Evolutionary conservation across 2,888 invertebrate species (phyloP).

Genomic region (Rapana venosa): DNA sequence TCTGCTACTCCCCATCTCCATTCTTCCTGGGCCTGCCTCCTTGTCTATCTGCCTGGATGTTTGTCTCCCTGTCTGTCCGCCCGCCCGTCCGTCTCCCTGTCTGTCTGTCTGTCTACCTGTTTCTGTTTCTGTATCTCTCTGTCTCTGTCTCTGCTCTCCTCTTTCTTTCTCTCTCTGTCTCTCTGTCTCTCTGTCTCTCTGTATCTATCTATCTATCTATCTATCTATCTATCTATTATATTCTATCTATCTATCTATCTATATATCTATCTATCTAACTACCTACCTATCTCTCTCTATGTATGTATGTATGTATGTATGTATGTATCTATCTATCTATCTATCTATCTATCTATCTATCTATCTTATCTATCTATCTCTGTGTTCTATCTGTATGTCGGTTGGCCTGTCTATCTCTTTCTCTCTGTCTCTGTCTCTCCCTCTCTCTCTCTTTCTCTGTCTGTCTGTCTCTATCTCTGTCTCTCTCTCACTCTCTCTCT

Average conservation of each 20-base stretch:
- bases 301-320: neutral
- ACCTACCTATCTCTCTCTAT: neutral
- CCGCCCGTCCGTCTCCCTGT: too few species aligned
- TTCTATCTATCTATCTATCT: slow-evolving; percentile 23
- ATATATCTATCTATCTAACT: slow-evolving; percentile 19
- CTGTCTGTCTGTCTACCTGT: neutral
- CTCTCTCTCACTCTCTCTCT: slow-evolving; percentile 30
- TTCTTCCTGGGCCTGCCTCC: too few species aligned
- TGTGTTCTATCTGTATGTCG: neutral
- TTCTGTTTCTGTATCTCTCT: neutral
- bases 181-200: neutral
- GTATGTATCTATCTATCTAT: too few species aligned
- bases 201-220: neutral
- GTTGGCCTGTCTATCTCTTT: neutral
- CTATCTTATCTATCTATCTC: neutral
- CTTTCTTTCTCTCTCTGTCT: slow-evolving; percentile 28
- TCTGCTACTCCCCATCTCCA: too few species aligned
- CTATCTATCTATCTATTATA: neutral
- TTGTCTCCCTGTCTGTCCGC: too few species aligned
- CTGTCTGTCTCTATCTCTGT: neutral
- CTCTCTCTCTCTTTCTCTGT: neutral
- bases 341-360: neutral
- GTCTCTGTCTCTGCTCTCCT: neutral
- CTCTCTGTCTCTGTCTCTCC: neutral
- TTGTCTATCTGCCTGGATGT: too few species aligned